Base-by-base conservation (phyloP, 2,797 vertebrate species). In the Mareca strepera region DNA sequence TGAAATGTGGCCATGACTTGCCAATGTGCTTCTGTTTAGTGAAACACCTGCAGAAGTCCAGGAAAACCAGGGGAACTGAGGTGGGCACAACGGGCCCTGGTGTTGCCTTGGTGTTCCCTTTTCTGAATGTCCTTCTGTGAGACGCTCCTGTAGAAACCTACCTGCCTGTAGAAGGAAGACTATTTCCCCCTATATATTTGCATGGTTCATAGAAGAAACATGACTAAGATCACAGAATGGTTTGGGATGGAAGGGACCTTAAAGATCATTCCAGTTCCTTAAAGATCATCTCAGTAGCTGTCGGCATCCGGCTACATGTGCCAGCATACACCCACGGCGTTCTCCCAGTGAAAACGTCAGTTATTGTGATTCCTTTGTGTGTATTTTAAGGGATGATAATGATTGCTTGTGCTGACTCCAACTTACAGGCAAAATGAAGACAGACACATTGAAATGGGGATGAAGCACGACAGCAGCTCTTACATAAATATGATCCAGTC, bases 381-480 rank as follows among this genome's bases (percentile, higher is more conserved):
- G 43, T 82, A 86, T 82, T 94, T 94, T 89, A 90, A 95, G 75
- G n/a, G 75, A 84, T 82, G 85, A 50, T 82, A 94, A 84, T 64
- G 82, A 93, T 76, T 82, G 75, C 79, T 70, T 74, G 72, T 2
- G 3, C 88, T 75, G 82, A 84, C 91, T 94, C 62, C 82, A 89
- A 48, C 85, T 87, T 53, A 21, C 8, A n/a, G 66, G 69, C 74
- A 84, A 94, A 93, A 95, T 67, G 58, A 90, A 95, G 93, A 84
- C 79, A 93, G 88, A 84, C 91, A 93, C 85, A 84, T 56, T 74
- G 82, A 93, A 95, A 94, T 1, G 14, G 28, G 93, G 93, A 91
- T 53, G 70, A 94, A 91, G 88, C 82, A 84, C 44, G 86, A 95
- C 91, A 95, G 91, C 79, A 87, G 67, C 79, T 91, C 75, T 91